Conservation (phyloP, 2,797 vertebrate species). For the Sebastes cheni region DNA sequence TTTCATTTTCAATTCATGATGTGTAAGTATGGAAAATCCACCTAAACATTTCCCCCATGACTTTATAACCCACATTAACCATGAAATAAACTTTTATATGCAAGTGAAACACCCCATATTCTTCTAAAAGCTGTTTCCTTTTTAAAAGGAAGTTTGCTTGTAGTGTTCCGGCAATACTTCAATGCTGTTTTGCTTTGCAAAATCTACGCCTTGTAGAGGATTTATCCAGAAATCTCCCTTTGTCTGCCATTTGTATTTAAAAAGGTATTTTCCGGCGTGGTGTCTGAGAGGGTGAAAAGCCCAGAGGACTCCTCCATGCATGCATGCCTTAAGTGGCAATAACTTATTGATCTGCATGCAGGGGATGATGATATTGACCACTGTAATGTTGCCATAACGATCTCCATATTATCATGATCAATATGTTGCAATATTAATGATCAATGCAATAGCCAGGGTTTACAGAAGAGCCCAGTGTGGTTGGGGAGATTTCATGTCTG, state of each 20-base stretch:
- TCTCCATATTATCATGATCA: background rate
- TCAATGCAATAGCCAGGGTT: background rate
- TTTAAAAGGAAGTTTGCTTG: background rate
- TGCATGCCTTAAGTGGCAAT: background rate
- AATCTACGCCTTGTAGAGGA: background rate
- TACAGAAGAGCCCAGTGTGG: background rate
- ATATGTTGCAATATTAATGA: slow-evolving; percentile 2
- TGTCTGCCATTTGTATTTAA: background rate
- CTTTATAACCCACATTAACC: background rate
- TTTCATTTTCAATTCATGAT: background rate
- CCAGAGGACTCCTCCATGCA: background rate
- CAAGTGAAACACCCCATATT: background rate
- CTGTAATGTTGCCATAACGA: background rate
- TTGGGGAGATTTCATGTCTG: background rate
- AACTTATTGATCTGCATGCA: slow-evolving; percentile 11
- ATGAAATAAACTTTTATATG: background rate
- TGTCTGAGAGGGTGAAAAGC: background rate
- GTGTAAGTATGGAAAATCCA: background rate
- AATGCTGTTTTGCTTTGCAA: background rate
- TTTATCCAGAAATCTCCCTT: background rate
- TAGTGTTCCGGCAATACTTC: background rate
- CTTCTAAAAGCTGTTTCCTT: background rate
- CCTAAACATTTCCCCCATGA: background rate
- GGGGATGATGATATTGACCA: background rate
- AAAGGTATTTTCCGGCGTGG: background rate